These are phyloP conservation scores for Eueremaeus valkanovi DNA, from an alignment of 2,888 invertebrate genomes.

Conservation along the genomic window DNA sequence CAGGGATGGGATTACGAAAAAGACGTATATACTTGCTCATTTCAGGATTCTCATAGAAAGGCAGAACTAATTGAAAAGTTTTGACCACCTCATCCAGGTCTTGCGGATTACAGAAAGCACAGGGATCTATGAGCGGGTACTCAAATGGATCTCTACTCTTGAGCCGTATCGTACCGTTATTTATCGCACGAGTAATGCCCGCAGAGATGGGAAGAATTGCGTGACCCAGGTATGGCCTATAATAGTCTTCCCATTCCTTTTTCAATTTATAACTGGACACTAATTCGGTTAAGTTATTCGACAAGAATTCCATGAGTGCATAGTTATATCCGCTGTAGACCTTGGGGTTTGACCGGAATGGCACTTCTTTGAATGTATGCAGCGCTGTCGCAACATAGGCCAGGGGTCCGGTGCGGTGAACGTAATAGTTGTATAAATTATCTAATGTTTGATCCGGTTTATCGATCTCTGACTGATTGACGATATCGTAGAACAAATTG, in stretches of 20 bases:
- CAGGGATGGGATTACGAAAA: not conserved
- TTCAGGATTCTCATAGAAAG: not conserved
- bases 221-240: not conserved
- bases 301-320: not conserved
- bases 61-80: conserved; percentile 3
- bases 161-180: conserved; percentile 15
- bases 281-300: not conserved
- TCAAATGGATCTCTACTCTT: not conserved
- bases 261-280: not conserved
- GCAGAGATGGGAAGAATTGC: not conserved
- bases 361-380: not conserved
- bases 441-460: not conserved
- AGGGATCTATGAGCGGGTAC: conserved; percentile 6
- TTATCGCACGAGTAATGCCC: not conserved
- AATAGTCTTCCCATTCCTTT: not conserved
- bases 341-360: not conserved
- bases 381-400: not conserved
- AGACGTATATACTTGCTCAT: not conserved
- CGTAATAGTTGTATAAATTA: not conserved
- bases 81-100: not conserved
- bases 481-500: not conserved
- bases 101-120: not conserved
- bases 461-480: not conserved
- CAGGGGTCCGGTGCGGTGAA: not conserved
- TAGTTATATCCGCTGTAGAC: not conserved